These are phyloP conservation scores for Chondrosia reniformis DNA, from an alignment of 37 sponge, comb jelly and placozoan genomes.

Conservation along the genomic window DNA sequence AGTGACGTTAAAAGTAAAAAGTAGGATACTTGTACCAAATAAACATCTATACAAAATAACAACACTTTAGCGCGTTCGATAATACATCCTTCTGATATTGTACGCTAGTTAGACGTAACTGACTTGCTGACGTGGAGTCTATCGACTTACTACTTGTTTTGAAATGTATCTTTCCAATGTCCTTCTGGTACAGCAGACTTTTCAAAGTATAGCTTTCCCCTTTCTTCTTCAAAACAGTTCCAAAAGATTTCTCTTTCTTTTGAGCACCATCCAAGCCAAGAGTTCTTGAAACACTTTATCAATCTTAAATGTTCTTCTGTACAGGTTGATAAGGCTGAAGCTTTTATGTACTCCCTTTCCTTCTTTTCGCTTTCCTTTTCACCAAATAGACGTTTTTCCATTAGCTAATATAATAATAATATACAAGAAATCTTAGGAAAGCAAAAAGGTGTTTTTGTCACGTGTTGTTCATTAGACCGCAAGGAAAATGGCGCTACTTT, in stretches of 20 bases:
- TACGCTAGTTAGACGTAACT: neutral
- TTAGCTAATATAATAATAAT: neutral
- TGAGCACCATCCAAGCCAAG: conserved; percentile 57
- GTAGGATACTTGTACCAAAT: neutral
- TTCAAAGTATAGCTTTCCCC: neutral
- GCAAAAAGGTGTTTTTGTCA: no score
- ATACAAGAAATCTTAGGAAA: neutral
- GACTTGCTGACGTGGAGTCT: no score
- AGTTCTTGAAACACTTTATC: conserved; percentile 36
- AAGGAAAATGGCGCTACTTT: no score
- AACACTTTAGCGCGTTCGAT: neutral
- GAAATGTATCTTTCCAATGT: conserved; percentile 9
- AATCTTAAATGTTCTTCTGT: conserved; percentile 30
- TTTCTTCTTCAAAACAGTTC: conserved; percentile 64
- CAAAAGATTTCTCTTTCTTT: conserved; percentile 55
- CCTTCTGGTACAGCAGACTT: conserved; percentile 16
- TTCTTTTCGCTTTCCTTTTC: neutral
- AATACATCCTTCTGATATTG: neutral
- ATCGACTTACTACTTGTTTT: neutral
- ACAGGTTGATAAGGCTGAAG: conserved; percentile 25
- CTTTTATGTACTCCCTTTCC: conserved; percentile 1
- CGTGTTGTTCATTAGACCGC: no score
- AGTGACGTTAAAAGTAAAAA: neutral
- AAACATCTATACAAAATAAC: neutral
- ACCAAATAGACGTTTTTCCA: conserved; percentile 10